Evolutionary conservation across 2,888 invertebrate genomes (phyloP).

Genomic region (Trichogramma dendrolimi): DNA sequence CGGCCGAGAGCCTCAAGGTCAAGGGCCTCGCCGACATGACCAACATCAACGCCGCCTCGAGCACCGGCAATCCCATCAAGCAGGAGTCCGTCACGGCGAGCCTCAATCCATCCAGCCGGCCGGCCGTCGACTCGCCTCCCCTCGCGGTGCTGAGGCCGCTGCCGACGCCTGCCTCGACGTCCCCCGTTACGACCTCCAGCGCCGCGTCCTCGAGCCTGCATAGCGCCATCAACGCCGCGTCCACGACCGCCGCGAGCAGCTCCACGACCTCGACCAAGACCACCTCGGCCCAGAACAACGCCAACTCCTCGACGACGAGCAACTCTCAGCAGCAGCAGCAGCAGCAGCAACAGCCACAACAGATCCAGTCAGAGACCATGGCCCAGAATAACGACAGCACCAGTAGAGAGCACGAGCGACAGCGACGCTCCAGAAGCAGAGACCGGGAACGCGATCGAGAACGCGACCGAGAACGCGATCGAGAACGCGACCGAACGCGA

Average conservation of each 20-base stretch:
- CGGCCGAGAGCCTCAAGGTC: slow-evolving; percentile 88
- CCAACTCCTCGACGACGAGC: slow-evolving; percentile 29
- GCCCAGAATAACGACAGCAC: background rate
- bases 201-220: slow-evolving; percentile 24
- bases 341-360: background rate
- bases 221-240: slow-evolving; percentile 16
- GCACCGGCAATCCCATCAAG: slow-evolving; percentile 34
- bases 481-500: background rate
- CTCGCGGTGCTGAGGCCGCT: background rate
- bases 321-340: slow-evolving; percentile 29
- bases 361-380: background rate
- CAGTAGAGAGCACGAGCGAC: background rate
- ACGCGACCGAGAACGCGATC: slow-evolving; percentile 1
- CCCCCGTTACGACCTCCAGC: slow-evolving; percentile 16
- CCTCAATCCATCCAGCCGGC: slow-evolving; percentile 22
- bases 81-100: background rate
- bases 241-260: slow-evolving; percentile 11
- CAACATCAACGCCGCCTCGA: slow-evolving; percentile 66
- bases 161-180: background rate
- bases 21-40: slow-evolving; percentile 92
- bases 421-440: background rate
- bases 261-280: slow-evolving; percentile 26
- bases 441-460: slow-evolving; percentile 1
- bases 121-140: background rate
- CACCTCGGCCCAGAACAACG: slow-evolving; percentile 29